Evolutionary conservation across 35 echinoderm and acorn worm genomes (phyloP).

Genomic region (Diadema setosum): DNA sequence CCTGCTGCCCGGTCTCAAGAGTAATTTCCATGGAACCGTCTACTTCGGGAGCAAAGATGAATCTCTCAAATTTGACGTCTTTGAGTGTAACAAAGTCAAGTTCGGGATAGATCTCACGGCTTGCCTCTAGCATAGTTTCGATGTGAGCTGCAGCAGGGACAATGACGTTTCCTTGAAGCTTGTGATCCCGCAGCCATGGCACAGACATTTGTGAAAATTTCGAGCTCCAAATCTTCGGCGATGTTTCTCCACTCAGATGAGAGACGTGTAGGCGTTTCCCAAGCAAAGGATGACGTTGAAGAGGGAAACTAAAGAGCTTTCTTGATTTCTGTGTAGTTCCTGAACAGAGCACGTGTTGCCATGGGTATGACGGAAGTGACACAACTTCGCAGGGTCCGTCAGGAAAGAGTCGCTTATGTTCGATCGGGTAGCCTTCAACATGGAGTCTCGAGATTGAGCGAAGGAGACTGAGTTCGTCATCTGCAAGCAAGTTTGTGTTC

Average conservation of each 20-base stretch:
- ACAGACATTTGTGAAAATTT: conserved; percentile 55
- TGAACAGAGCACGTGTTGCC: conserved; percentile 90
- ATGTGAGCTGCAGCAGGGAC: conserved; percentile 93
- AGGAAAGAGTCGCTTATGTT: conserved; percentile 63
- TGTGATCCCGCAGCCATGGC: conserved; percentile 92
- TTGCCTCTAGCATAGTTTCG: conserved; percentile 75
- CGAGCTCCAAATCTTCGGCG: conserved; percentile 69
- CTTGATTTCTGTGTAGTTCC: conserved; percentile 50
- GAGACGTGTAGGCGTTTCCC: conserved; percentile 72
- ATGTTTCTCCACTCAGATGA: conserved; percentile 60
- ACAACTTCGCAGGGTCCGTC: conserved; percentile 68
- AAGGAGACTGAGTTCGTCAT: conserved; percentile 77
- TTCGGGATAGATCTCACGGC: conserved; percentile 25
- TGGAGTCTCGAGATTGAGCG: conserved; percentile 82
- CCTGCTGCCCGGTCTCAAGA: conserved; percentile 48
- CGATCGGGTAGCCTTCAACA: conserved; percentile 86
- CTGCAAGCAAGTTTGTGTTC: conserved; percentile 70
- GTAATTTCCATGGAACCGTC: conserved; percentile 72
- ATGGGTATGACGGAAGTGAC: conserved; percentile 88
- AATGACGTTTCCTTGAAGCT: conserved; percentile 83
- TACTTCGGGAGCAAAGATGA: conserved; percentile 70
- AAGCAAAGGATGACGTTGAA: conserved; percentile 76
- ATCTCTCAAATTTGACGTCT: conserved; percentile 85
- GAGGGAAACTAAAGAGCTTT: conserved; percentile 82
- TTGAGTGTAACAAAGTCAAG: conserved; percentile 45